Percentiles rank a stretch among this genome's conserved stretches.
These are phyloP conservation scores for Protodeltote pygarga DNA, from an alignment of 2,888 invertebrate species.

Conservation along the genomic window DNA sequence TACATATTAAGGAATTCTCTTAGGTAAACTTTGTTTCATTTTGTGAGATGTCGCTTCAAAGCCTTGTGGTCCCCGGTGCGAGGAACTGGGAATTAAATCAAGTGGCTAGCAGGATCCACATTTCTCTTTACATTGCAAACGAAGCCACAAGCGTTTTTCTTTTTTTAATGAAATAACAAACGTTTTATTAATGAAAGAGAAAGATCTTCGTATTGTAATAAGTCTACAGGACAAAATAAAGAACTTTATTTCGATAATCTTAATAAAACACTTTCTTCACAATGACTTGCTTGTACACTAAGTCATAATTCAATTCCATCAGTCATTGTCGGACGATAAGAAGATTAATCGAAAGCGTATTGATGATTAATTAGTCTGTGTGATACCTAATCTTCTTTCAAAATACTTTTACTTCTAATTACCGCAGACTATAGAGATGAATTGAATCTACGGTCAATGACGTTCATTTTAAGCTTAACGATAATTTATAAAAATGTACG, in stretches of 20 bases:
- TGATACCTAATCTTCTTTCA: conserved; percentile 6
- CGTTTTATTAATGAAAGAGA: too few species aligned
- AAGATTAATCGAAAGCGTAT: conserved; percentile 7
- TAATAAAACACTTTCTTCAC: neutral
- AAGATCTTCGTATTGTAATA: too few species aligned
- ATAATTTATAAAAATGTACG: conserved; percentile 18
- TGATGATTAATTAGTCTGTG: conserved; percentile 11
- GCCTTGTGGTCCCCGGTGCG: neutral
- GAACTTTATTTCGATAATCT: neutral
- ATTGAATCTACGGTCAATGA: conserved; percentile 8
- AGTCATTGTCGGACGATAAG: neutral
- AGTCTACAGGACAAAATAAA: neutral
- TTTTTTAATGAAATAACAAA: too few species aligned
- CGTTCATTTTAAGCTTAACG: conserved; percentile 15
- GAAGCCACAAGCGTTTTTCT: neutral
- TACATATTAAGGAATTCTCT: conserved; percentile 2
- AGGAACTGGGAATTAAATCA: too few species aligned
- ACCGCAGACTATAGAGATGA: conserved; percentile 5
- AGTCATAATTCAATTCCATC: neutral
- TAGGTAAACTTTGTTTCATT: neutral
- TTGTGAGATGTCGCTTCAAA: neutral
- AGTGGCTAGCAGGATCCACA: neutral
- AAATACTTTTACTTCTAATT: conserved; percentile 25
- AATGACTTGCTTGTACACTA: neutral
- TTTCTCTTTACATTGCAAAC: neutral